A percentile compares a stretch with the other conserved stretches of the same genome.
These are phyloP conservation scores for Tortrix viridana DNA, from an alignment of 2,888 invertebrate species.

Conservation along the genomic window DNA sequence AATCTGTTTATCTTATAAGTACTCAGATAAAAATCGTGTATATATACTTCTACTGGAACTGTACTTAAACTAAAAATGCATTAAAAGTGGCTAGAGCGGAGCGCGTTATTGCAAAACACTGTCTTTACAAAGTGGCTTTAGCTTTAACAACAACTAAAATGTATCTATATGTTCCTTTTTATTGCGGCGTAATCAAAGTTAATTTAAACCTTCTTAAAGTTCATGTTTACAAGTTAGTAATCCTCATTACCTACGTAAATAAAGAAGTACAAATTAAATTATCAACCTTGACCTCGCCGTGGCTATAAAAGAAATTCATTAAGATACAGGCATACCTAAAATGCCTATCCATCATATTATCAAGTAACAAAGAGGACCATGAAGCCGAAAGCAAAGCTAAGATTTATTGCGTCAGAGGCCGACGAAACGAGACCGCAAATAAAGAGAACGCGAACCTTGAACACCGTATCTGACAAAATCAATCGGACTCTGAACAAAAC, in stretches of 20 bases:
- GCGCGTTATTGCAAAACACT: constrained; percentile 24
- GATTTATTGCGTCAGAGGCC: constrained; percentile 81
- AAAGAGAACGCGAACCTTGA: constrained; percentile 83
- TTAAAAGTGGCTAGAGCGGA: constrained; percentile 1
- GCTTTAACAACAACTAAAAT: background rate
- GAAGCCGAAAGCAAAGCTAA: constrained; percentile 74
- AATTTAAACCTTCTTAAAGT: constrained; percentile 27
- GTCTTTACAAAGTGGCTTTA: constrained; percentile 13
- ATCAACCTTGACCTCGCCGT: constrained; percentile 51
- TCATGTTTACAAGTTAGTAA: constrained; percentile 34
- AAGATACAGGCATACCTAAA: constrained; percentile 64
- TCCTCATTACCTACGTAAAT: constrained; percentile 26
- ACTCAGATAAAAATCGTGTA: no score
- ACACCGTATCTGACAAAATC: constrained; percentile 82
- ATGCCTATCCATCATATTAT: constrained; percentile 77
- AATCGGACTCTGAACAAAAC: constrained; percentile 79
- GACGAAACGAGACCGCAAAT: constrained; percentile 81
- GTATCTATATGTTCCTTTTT: constrained; percentile 17
- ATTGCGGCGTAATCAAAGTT: constrained; percentile 27
- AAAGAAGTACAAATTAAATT: constrained; percentile 22
- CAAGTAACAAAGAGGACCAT: constrained; percentile 78
- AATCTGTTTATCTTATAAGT: no score
- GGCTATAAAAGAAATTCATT: constrained; percentile 65
- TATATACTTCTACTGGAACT: background rate
- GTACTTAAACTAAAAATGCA: background rate